Conservation (phyloP, 2,113 vertebrate species). For the Vombatus ursinus region DNA sequence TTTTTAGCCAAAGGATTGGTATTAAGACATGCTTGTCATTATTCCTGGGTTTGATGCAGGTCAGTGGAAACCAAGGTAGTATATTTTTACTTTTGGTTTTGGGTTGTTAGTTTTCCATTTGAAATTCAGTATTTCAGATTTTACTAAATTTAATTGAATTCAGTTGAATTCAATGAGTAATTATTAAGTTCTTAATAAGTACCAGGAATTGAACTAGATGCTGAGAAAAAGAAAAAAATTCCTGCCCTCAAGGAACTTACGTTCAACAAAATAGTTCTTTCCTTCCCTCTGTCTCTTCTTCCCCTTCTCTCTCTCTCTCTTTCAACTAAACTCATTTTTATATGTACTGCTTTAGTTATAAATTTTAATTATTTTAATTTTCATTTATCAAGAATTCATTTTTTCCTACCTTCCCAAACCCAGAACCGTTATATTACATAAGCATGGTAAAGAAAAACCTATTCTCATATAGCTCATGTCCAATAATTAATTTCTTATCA, state of each 20-base stretch:
- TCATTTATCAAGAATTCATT: background rate
- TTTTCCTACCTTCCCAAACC: background rate
- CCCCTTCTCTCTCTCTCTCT: no score
- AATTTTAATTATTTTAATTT: background rate
- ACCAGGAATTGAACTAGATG: background rate
- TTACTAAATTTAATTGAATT: background rate
- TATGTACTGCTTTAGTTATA: background rate
- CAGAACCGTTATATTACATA: background rate
- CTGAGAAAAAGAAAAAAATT: background rate
- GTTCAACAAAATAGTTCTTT: background rate
- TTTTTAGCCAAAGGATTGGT: background rate
- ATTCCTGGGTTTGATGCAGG: background rate
- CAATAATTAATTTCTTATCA: background rate
- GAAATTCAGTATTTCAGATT: conserved; percentile 33
- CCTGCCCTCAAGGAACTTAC: background rate
- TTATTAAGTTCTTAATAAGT: background rate
- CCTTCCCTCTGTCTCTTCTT: background rate
- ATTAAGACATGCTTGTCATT: background rate
- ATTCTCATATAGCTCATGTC: background rate
- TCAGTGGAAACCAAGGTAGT: background rate
- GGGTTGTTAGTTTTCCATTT: conserved; percentile 33
- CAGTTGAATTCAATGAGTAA: background rate
- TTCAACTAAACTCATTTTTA: background rate
- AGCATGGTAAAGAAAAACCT: background rate
- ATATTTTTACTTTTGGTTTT: conserved; percentile 22